Base-by-base conservation (phyloP, 2,113 vertebrate species). In the Falcunculus frontatus region DNA sequence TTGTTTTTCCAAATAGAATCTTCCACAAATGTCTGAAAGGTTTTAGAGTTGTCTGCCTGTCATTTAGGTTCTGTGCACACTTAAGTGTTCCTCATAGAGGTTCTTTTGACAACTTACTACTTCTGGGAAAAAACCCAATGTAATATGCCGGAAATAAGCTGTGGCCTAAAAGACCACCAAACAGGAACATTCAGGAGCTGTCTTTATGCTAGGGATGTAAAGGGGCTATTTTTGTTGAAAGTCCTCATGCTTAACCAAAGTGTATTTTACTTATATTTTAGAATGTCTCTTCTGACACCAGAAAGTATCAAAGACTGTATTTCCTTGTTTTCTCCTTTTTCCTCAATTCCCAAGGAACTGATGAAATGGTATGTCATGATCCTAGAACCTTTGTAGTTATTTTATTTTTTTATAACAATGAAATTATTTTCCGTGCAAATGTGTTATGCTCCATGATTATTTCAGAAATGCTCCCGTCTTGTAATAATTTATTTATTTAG, bases 101-200 rank as follows among this genome's bases (percentile, higher is more conserved):
- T 37, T 46, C 20, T 78, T 93, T 56, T 78, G 37, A 23, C 32
- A 64, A 44, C 7, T 35, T 73, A 20, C 4, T 72, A 8, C 17
- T 72, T 46, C 8, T 68, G 14, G 30, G 25, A 60, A 63, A 52
- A 65, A 21, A 0, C 3, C 8, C 10, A 49, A 4, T 0, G 0
- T 19, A 8, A 26, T 62, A 15, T 55, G 83, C 39, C 47, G 21
- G 32, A 76, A 87, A 50, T 33, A 39, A 5, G 5, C 10, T 68
- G 13, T 73, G 21, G 14, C 9, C 23, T 44, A 67, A 37, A 21
- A 68, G 26, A 26, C 4, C 17, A 37, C 6, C 0, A 2, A 75
- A 67, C 7, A 21, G 18, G 35, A 59, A 2, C 10, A 27, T 39
- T 72, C 6, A n/a, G 35, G 8, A 46, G 1, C 11, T 76, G 1